Evolutionary conservation across 2,888 invertebrate genomes (phyloP), one percentile per base, ranked within the genome.

Genomic region (Eupsilia transversa): DNA sequence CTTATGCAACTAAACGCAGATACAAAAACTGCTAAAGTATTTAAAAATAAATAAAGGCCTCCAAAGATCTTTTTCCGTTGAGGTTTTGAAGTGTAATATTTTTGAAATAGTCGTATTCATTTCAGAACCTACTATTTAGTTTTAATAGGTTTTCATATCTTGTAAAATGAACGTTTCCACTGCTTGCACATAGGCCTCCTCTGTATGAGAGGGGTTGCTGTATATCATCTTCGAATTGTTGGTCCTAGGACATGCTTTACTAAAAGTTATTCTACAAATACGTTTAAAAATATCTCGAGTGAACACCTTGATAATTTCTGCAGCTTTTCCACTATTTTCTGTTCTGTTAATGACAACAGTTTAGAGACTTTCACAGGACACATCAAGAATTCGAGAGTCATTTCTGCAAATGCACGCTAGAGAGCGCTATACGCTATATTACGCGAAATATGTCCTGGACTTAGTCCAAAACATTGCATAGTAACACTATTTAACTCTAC

Each of bases 381-480:
- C 41, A 43, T 59, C 41, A 30, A 35, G 35, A 77, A 72, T 59
- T 72, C 38, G 59, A 71, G 35, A 69, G 65, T n/a, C 17, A 57
- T 60, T 82, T 61, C 43, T 33, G 43, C 14, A 69, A 69, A 56
- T 33, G 71, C 49, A 30, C 64, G 33, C 35, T 60, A 9, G 63
- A 49, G 75, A 72, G 52, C 49, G 27, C 49, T 70, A 2, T 52
- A 33, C 52, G 43, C 57, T 17, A 43, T 43, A 43, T 43, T 49
- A 30, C 23, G 30, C 54, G 1, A 56, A 63, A 59, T 54, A 54
- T 71, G 20, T 27, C 2, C 49, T 71, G 66, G 59, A 66, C 67
- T 60, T 56, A 41, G 72, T 78, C 46, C 56, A 82, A 82, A 78
- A 83, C 59, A 64, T 70, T 70, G 46, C 57, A 74, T 57, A 27